phyloP scores from a whole-genome alignment of 1,140 invertebrate species.

The Drosophila parabipectinata region DNA sequence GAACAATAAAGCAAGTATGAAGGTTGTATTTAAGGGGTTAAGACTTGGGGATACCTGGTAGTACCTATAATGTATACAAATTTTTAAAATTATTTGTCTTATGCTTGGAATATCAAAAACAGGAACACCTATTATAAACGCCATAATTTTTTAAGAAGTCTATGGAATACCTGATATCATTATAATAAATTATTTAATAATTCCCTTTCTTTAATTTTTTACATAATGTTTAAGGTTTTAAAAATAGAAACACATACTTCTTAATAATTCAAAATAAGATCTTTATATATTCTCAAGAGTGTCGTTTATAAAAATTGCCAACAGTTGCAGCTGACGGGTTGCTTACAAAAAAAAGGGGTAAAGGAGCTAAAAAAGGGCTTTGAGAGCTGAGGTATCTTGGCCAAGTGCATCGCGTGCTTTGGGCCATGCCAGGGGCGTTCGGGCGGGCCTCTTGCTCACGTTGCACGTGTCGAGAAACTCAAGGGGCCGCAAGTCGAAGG shows the following conservation, averaged over 20 bases:
- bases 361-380: conserved; percentile 15
- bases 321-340: conserved; percentile 65
- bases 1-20: conserved; percentile 34
- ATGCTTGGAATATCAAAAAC: no score
- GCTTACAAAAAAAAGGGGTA: conserved; percentile 4
- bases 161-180: no score
- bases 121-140: no score
- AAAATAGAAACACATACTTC: background rate
- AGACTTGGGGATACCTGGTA: background rate
- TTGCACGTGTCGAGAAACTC: conserved; percentile 50
- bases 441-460: conserved; percentile 53
- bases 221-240: no score
- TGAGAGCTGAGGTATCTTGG: conserved; percentile 54
- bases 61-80: no score
- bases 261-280: background rate
- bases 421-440: conserved; percentile 47
- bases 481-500: conserved; percentile 29
- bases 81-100: no score
- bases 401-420: conserved; percentile 80
- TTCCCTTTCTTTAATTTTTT: no score
- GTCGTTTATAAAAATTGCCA: conserved; percentile 55
- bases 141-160: background rate
- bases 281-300: background rate
- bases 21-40: background rate
- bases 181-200: no score